These are phyloP conservation scores for Parazoanthus darwini DNA, from an alignment of 92 coral and sea anemone species.

Conservation along the genomic window DNA sequence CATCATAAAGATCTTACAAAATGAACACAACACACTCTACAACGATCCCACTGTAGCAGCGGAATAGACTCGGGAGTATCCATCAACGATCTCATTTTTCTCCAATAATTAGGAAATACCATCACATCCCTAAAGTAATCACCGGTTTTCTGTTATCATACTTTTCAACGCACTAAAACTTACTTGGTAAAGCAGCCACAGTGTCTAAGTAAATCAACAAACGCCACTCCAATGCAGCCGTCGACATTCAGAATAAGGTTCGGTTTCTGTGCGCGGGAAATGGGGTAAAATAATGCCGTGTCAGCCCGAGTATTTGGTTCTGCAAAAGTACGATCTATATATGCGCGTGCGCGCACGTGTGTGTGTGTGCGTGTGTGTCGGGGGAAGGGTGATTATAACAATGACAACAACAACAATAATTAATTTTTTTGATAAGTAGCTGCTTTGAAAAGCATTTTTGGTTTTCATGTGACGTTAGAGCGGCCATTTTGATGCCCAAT, in stretches of 20 bases:
- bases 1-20: background rate
- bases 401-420: too few species aligned
- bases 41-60: background rate
- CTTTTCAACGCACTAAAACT: background rate
- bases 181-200: constrained; percentile 98
- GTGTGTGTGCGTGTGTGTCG: background rate
- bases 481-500: too few species aligned
- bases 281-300: too few species aligned
- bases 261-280: constrained; percentile 71
- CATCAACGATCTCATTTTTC: background rate
- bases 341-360: too few species aligned
- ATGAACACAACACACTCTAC: background rate
- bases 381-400: too few species aligned
- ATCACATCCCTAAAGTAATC: background rate
- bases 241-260: constrained; percentile 97
- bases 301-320: too few species aligned
- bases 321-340: too few species aligned
- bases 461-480: too few species aligned
- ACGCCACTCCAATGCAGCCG: constrained; percentile 96
- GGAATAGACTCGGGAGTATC: background rate
- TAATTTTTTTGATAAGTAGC: too few species aligned
- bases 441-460: too few species aligned
- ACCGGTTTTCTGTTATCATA: background rate
- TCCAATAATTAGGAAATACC: background rate
- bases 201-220: constrained; percentile 93